phyloP scores from a whole-genome alignment of 64 coral and sea anemone genomes.

The Montipora cactus region DNA sequence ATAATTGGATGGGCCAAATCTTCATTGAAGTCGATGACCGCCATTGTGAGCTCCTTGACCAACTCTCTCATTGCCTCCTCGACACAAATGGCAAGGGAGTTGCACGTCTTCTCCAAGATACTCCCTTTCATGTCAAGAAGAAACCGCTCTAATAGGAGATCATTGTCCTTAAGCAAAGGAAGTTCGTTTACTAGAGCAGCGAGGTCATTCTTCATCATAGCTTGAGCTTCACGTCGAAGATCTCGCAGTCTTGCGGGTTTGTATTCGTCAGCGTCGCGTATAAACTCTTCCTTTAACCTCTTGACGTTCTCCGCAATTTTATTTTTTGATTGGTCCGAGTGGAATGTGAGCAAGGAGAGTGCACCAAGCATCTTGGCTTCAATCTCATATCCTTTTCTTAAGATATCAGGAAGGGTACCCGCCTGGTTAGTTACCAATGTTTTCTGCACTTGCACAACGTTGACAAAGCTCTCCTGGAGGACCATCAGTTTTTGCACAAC shows the following conservation, averaged over 20 bases:
- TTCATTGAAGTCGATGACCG: constrained; percentile 18
- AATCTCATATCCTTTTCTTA: neutral
- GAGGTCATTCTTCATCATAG: constrained; percentile 13
- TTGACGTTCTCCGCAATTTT: neutral
- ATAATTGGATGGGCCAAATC: neutral
- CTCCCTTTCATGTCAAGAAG: constrained; percentile 53
- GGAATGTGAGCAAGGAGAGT: neutral
- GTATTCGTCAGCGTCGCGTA: neutral
- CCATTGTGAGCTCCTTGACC: neutral
- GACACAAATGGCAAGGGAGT: constrained; percentile 8
- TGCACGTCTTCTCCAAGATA: constrained; percentile 64
- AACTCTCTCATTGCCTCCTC: neutral
- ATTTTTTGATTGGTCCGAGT: neutral
- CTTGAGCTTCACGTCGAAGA: neutral
- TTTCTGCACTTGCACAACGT: constrained; percentile 30
- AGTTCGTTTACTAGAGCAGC: neutral
- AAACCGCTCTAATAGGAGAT: constrained; percentile 29
- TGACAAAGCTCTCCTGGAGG: constrained; percentile 41
- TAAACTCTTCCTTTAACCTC: neutral
- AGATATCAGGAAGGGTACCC: neutral
- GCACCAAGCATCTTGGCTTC: neutral
- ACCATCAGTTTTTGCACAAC: constrained; percentile 23
- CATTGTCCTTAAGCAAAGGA: neutral
- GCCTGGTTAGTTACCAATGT: neutral
- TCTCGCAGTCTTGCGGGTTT: neutral